Conservation (phyloP, 2,113 vertebrate species). For the Etheostoma spectabile region DNA sequence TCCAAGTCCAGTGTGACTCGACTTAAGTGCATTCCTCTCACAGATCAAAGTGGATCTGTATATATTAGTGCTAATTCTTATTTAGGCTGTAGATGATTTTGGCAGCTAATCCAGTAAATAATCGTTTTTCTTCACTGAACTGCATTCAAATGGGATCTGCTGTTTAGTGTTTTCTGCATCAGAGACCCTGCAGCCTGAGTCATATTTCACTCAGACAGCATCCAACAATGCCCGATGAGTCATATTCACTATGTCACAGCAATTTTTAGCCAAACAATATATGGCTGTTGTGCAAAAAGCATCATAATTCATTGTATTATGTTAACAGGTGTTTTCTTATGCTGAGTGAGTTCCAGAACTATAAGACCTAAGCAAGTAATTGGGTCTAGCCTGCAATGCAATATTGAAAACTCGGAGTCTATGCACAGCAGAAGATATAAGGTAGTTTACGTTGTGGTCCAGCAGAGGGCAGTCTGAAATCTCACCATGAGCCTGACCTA, state of each 20-base stretch:
- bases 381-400: too few species aligned
- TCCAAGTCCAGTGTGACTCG: background rate
- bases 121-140: background rate
- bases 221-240: slow-evolving; percentile 19
- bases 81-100: too few species aligned
- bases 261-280: slow-evolving; percentile 17
- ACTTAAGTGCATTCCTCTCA: background rate
- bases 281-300: background rate
- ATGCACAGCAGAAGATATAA: background rate
- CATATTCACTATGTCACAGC: slow-evolving; percentile 8
- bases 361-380: background rate
- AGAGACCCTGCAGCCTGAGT: background rate
- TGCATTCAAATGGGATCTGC: background rate
- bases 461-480: background rate
- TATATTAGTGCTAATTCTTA: background rate
- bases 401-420: background rate
- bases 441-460: background rate
- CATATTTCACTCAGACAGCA: slow-evolving; percentile 21
- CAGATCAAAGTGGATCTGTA: background rate
- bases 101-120: background rate
- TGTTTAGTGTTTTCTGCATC: background rate
- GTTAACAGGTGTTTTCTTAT: background rate
- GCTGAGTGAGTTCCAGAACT: background rate
- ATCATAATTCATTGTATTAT: background rate
- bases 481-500: background rate